Evolutionary conservation across 92 coral and sea anemone species (phyloP).

Genomic region (Zoanthus sociatus): DNA sequence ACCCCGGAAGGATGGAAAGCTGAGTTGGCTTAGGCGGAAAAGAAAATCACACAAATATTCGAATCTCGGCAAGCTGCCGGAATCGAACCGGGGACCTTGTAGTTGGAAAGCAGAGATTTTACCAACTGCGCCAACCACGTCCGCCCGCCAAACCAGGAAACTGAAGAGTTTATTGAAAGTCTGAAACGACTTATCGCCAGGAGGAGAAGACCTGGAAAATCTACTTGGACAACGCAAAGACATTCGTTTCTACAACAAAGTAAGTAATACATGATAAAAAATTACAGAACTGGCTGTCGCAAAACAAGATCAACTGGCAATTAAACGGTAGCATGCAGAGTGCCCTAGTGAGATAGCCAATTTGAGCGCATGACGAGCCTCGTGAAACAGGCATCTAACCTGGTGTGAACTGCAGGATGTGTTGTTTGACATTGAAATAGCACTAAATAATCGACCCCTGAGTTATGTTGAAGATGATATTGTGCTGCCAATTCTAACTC

Average conservation of each 20-base stretch:
- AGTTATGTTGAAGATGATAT: constrained; percentile 43
- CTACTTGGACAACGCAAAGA: constrained; percentile 34
- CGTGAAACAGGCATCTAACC: constrained; percentile 34
- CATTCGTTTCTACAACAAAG: not conserved
- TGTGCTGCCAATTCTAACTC: constrained; percentile 26
- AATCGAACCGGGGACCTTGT: too few species aligned
- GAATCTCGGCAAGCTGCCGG: too few species aligned
- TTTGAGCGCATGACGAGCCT: constrained; percentile 47
- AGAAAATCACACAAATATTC: too few species aligned
- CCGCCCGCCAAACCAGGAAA: not conserved
- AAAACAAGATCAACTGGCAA: too few species aligned
- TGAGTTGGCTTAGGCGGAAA: too few species aligned
- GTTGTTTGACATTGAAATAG: constrained; percentile 42
- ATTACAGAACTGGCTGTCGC: too few species aligned
- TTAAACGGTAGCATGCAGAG: too few species aligned
- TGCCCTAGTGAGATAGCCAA: not conserved
- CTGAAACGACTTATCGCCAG: constrained; percentile 34
- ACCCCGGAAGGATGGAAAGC: too few species aligned
- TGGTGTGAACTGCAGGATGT: constrained; percentile 40
- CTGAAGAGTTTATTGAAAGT: constrained; percentile 39
- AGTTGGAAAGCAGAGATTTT: too few species aligned
- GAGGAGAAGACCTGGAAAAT: constrained; percentile 42
- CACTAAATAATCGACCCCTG: constrained; percentile 47
- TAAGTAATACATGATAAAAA: too few species aligned
- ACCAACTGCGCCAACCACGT: too few species aligned